Evolutionary conservation across 2,797 vertebrate species (phyloP), one percentile per base, ranked within the genome.

Genomic region (Nannoperca australis): DNA sequence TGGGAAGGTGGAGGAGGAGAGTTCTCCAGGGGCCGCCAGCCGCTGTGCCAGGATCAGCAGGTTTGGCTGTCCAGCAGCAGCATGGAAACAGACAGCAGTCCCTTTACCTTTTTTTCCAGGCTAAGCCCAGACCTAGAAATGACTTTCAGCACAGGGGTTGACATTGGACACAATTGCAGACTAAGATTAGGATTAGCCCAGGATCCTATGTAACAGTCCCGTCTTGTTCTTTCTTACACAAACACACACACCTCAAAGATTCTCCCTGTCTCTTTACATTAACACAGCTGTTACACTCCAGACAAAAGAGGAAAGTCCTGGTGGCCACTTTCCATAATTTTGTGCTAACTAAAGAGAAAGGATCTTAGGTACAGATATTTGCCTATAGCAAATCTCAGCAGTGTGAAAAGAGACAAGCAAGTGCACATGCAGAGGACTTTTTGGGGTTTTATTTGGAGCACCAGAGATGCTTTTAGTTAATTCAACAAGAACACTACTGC

Each of bases 111-210:
- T 68, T 81, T 76, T 38, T 53, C 34, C 60, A 78, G 55, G 70
- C 79, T 85, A 85, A 88, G 8, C 68, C 22, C 54, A 71, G 86
- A 85, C 77, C 55, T 68, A 73, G 68, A 80, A 73, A 82, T 78
- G 71, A 79, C 78, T 82, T 85, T 79, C 45, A 73, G 49, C 68
- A 62, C 36, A 30, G 62, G 42, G 50, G 66, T 53, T 64, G 79
- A 83, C 62, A 70, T 34, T 72, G 72, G 76, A 82, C 74, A 83
- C 79, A 83, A 85, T 64, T 58, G 70, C 45, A 70, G 78, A 65
- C 72, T 49, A 49, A 77, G 88, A 90, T 91, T 91, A 85, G 85
- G 84, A 91, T 88, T 87, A 89, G 44, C 44, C 14, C 4, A 22
- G 47, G 34, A 49, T 71, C 50, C 58, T 36, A 40, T 73, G 34